Evolutionary conservation across 2,113 vertebrate genomes (phyloP).

Genomic region (Corvus moneduloides): DNA sequence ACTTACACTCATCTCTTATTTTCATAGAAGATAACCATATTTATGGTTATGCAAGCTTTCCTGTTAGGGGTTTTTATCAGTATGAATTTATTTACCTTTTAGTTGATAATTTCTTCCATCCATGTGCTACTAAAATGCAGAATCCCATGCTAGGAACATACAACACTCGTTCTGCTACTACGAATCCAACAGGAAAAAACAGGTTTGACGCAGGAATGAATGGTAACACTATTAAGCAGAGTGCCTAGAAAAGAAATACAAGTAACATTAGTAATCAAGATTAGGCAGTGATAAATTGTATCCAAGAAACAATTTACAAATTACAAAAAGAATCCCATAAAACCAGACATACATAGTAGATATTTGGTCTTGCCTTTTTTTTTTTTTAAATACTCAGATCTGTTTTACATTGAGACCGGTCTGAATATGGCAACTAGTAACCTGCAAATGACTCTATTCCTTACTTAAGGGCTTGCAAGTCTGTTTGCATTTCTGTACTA

Average conservation of each 20-base stretch:
- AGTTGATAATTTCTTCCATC: slow-evolving; percentile 85
- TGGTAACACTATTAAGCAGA: slow-evolving; percentile 91
- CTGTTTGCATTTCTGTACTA: not conserved
- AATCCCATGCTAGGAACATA: slow-evolving; percentile 99
- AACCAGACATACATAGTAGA: not conserved
- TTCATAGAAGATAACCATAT: not conserved
- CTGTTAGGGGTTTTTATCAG: not conserved
- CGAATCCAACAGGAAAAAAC: slow-evolving; percentile 98
- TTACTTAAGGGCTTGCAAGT: not conserved
- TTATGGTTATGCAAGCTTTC: not conserved
- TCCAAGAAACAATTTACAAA: not conserved
- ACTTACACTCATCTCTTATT: not conserved
- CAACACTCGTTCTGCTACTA: slow-evolving; percentile 93
- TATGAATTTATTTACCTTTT: slow-evolving; percentile 75
- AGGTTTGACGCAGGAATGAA: slow-evolving; percentile 97
- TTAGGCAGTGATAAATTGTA: not conserved
- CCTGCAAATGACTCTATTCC: not conserved
- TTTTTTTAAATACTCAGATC: not conserved
- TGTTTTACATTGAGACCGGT: not conserved
- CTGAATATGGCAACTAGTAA: not conserved
- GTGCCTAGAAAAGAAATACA: slow-evolving; percentile 79
- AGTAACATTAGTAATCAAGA: not conserved
- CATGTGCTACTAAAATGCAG: slow-evolving; percentile 93
- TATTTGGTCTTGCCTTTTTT: not conserved
- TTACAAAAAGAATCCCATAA: not conserved